Conservation (phyloP, 2,113 vertebrate genomes). For the Cacatua alba region DNA sequence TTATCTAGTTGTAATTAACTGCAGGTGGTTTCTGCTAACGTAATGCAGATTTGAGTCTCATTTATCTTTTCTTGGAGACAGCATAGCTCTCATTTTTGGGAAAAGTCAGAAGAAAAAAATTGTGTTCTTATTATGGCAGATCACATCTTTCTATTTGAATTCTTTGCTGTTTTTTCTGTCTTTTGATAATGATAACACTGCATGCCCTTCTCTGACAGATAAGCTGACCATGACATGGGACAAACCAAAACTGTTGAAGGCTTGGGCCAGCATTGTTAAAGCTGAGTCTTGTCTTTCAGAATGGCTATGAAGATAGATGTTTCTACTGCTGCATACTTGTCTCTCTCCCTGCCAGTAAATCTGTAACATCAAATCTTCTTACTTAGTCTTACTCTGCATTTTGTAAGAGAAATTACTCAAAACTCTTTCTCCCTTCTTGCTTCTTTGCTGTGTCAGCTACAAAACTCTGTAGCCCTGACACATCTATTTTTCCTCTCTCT, state of each 20-base stretch:
- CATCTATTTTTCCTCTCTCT: background rate
- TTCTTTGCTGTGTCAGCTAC: background rate
- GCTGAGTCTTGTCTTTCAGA: background rate
- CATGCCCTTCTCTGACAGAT: background rate
- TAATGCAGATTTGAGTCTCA: slow-evolving; percentile 8
- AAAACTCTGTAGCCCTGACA: background rate
- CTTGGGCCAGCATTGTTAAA: background rate
- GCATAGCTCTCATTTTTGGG: background rate
- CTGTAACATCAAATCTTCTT: background rate
- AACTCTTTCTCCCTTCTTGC: background rate
- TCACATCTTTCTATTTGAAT: slow-evolving; percentile 18
- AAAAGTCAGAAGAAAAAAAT: slow-evolving; percentile 22
- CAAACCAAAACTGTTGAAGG: background rate
- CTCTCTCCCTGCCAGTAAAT: background rate
- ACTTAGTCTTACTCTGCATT: background rate
- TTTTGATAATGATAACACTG: background rate
- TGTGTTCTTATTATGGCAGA: slow-evolving; percentile 13
- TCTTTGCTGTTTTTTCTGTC: background rate
- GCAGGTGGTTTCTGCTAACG: slow-evolving; percentile 57
- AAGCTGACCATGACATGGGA: background rate
- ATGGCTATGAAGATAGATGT: background rate
- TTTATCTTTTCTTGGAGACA: slow-evolving; percentile 23
- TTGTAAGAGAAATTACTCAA: background rate
- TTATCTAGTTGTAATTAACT: slow-evolving; percentile 57
- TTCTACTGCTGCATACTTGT: background rate